A percentile compares a stretch with the other conserved stretches of the same genome.
Evolutionary conservation across 2,797 vertebrate genomes (phyloP).

Genomic region (Astyanax mexicanus): DNA sequence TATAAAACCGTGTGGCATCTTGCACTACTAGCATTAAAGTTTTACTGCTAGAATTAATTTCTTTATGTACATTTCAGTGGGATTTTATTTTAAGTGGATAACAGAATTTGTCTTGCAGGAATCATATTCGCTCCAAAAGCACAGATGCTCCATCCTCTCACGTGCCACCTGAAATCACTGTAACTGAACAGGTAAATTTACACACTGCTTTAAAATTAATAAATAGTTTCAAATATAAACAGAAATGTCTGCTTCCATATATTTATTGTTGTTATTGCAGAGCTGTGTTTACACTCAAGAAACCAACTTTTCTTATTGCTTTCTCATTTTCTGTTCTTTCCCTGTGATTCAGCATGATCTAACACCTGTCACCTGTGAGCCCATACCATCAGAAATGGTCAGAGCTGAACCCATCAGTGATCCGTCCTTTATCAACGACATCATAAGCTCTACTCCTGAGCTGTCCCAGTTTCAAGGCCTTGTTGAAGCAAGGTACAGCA

Average conservation of each 20-base stretch:
- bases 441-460: conserved; percentile 83
- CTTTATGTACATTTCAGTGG: background rate
- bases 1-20: no score
- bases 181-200: conserved; percentile 66
- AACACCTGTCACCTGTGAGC: conserved; percentile 46
- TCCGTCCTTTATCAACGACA: conserved; percentile 70
- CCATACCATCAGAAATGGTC: conserved; percentile 58
- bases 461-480: conserved; percentile 68
- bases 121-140: conserved; percentile 66
- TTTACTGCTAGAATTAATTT: background rate
- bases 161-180: conserved; percentile 47
- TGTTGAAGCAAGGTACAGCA: conserved; percentile 69
- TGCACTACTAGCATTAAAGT: no score
- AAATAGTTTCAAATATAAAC: no score
- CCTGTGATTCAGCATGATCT: conserved; percentile 26
- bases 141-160: conserved; percentile 61
- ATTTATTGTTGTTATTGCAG: no score
- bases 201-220: background rate
- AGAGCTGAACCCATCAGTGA: conserved; percentile 48
- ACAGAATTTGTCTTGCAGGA: conserved; percentile 63
- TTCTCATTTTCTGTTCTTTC: background rate
- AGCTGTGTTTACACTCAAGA: background rate
- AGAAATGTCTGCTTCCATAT: background rate
- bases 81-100: background rate
- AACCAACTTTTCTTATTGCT: background rate